A percentile compares a stretch with the other conserved stretches of the same genome.
Evolutionary conservation across 2,797 vertebrate species (phyloP).

Genomic region (Poeciliopsis gracilis): DNA sequence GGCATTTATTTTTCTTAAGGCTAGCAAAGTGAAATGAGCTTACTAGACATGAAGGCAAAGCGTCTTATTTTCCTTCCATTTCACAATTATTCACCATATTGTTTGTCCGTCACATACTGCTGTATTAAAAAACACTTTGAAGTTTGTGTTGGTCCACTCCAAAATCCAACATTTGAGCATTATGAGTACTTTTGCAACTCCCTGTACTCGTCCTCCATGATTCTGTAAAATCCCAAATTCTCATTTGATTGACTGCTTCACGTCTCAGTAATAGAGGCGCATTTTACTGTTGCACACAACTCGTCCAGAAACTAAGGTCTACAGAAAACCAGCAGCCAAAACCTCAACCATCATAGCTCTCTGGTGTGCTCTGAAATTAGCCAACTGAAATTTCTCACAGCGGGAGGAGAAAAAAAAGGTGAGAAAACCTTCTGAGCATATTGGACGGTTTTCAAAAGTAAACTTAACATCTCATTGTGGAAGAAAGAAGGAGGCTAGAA

Average conservation of each 20-base stretch:
- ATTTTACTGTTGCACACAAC: conserved; percentile 23
- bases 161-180: neutral
- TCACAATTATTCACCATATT: neutral
- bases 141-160: neutral
- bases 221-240: conserved; percentile 16
- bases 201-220: neutral
- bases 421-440: conserved; percentile 55
- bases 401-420: conserved; percentile 33
- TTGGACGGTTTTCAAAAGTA: conserved; percentile 35
- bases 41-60: neutral
- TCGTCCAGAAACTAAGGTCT: conserved; percentile 49
- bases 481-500: conserved; percentile 18
- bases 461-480: conserved; percentile 31
- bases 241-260: conserved; percentile 41
- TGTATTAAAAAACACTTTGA: neutral
- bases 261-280: conserved; percentile 33
- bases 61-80: neutral
- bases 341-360: conserved; percentile 47
- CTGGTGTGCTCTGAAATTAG: conserved; percentile 53
- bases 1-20: neutral
- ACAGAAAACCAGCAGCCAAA: conserved; percentile 50
- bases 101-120: neutral
- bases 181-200: neutral
- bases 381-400: conserved; percentile 47
- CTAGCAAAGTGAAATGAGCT: neutral